These are phyloP conservation scores for Ceratina japonica DNA, from an alignment of 1,140 invertebrate genomes.

Conservation along the genomic window DNA sequence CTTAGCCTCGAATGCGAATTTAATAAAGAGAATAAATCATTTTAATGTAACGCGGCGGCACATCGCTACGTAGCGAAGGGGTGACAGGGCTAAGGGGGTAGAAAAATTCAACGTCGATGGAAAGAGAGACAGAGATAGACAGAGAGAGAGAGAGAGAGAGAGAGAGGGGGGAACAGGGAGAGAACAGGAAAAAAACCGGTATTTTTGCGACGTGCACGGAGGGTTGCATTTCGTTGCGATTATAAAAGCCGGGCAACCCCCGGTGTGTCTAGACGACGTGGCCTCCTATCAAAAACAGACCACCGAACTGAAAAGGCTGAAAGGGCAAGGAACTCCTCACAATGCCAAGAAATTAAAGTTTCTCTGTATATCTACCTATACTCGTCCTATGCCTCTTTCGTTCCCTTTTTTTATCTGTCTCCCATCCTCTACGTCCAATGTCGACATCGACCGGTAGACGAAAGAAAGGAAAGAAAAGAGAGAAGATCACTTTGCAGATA, in stretches of 20 bases:
- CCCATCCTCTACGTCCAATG: conserved; percentile 57
- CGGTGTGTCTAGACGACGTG: conserved; percentile 71
- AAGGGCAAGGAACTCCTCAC: conserved; percentile 77
- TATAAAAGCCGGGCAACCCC: conserved; percentile 71
- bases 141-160: too few species aligned
- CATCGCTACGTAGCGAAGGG: conserved; percentile 48
- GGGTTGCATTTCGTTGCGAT: conserved; percentile 74
- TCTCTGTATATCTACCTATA: conserved; percentile 73
- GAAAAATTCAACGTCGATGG: conserved; percentile 37
- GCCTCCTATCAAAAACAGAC: conserved; percentile 74
- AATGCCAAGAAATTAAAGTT: conserved; percentile 78
- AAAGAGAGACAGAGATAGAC: conserved; percentile 16
- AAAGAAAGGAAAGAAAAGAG: conserved; percentile 29
- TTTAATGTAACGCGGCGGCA: conserved; percentile 64
- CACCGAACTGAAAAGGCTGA: conserved; percentile 72
- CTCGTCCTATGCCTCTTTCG: conserved; percentile 58
- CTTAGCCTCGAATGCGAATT: conserved; percentile 67
- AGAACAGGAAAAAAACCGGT: conserved; percentile 63
- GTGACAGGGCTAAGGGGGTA: conserved; percentile 53
- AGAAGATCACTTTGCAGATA: conserved; percentile 42
- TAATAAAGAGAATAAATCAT: conserved; percentile 71
- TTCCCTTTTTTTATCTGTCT: conserved; percentile 36
- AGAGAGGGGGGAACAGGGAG: conserved; percentile 3
- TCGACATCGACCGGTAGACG: conserved; percentile 51
- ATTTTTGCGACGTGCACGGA: conserved; percentile 68